Conservation (phyloP, 53 echinoderm and acorn worm genomes). For the Actinopyga echinites region DNA sequence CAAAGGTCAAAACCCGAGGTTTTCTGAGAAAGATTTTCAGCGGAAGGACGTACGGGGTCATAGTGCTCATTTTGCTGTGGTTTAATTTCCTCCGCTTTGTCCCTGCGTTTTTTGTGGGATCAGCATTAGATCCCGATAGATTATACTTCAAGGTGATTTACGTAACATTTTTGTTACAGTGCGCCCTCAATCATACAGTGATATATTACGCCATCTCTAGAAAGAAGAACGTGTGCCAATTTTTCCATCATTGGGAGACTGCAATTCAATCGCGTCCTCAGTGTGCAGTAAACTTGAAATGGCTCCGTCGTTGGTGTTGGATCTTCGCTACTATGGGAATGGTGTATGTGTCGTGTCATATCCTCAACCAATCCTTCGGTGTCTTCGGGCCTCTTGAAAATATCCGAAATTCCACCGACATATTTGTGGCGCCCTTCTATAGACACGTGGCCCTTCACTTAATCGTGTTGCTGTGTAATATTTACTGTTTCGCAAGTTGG, state of each 20-base stretch:
- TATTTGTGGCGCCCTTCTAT: conserved; percentile 75
- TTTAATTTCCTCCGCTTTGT: conserved; percentile 72
- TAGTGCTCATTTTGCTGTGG: conserved; percentile 75
- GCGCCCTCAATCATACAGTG: conserved; percentile 78
- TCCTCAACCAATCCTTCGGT: conserved; percentile 68
- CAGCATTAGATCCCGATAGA: conserved; percentile 52
- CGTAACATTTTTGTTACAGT: conserved; percentile 68
- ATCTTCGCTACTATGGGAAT: conserved; percentile 49
- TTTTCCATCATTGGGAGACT: conserved; percentile 78
- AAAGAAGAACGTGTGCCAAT: conserved; percentile 56
- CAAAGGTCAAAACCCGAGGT: neutral
- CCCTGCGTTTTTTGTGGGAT: conserved; percentile 73
- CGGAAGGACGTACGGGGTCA: conserved; percentile 62
- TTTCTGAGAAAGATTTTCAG: conserved; percentile 67
- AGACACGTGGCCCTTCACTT: conserved; percentile 47
- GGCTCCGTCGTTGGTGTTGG: conserved; percentile 54
- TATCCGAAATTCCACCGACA: conserved; percentile 67
- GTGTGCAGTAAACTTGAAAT: conserved; percentile 55
- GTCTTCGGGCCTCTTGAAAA: conserved; percentile 66
- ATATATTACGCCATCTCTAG: conserved; percentile 63
- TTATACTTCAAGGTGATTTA: conserved; percentile 84
- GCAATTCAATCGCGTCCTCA: conserved; percentile 62
- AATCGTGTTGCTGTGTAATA: conserved; percentile 61
- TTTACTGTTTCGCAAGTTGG: conserved; percentile 78
- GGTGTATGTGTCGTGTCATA: conserved; percentile 54